Conservation (phyloP, 1,140 invertebrate genomes). For the Drosophila pseudoobscura region DNA sequence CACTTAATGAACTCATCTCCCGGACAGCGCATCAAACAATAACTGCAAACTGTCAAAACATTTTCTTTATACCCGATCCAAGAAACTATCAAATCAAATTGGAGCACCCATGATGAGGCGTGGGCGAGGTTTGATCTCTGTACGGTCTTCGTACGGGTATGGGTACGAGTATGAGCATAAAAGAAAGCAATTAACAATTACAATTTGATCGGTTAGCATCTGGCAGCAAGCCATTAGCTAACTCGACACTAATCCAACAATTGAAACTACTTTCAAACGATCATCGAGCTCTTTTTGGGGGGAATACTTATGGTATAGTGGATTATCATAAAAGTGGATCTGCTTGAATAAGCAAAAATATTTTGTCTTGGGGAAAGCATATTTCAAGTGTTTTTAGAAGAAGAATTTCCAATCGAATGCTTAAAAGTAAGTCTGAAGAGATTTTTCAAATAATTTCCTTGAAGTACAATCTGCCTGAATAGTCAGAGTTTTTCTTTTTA, state of each 20-base stretch:
- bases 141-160: neutral
- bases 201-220: conserved; percentile 31
- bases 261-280: conserved; percentile 49
- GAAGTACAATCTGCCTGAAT: too few species aligned
- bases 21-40: conserved; percentile 77
- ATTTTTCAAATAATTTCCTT: too few species aligned
- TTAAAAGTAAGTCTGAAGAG: too few species aligned
- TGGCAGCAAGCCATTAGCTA: conserved; percentile 68
- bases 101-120: conserved; percentile 49
- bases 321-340: too few species aligned
- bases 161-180: conserved; percentile 17
- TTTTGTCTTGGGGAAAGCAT: too few species aligned
- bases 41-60: conserved; percentile 80
- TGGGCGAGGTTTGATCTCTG: conserved; percentile 42
- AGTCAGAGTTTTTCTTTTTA: too few species aligned
- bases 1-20: conserved; percentile 81
- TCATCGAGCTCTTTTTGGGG: conserved; percentile 9
- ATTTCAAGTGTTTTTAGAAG: too few species aligned
- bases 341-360: too few species aligned
- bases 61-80: conserved; percentile 25
- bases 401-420: too few species aligned
- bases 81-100: conserved; percentile 58
- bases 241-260: conserved; percentile 71
- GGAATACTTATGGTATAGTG: conserved; percentile 8
- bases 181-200: conserved; percentile 75